phyloP scores from a whole-genome alignment of 2,797 vertebrate species.

The Atherinosoma microstoma region DNA sequence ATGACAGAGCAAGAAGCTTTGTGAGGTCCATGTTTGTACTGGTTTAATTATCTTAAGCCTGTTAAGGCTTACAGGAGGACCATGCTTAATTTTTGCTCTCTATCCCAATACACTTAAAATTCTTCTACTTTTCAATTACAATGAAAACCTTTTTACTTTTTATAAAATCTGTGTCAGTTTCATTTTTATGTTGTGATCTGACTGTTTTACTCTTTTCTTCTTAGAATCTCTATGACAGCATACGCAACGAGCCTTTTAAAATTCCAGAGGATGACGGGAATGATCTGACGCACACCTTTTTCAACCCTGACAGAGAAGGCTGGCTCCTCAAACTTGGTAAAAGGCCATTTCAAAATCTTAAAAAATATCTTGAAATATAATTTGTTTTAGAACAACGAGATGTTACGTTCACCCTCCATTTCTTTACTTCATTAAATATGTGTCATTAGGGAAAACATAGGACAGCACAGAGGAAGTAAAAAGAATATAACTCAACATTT shows the following conservation, averaged over 20 bases:
- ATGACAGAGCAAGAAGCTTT: neutral
- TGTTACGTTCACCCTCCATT: neutral
- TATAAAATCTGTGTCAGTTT: neutral
- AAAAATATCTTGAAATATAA: neutral
- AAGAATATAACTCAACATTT: conserved; percentile 29
- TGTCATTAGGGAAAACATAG: neutral
- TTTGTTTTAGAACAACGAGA: neutral
- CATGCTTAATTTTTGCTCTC: neutral
- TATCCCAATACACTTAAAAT: neutral
- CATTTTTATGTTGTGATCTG: too few species aligned
- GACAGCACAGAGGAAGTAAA: conserved; percentile 47
- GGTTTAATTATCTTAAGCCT: neutral
- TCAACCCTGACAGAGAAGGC: conserved; percentile 93
- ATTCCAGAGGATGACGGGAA: conserved; percentile 93
- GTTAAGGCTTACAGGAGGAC: neutral
- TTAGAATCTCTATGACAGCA: conserved; percentile 94
- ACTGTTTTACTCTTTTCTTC: neutral
- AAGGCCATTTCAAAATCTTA: neutral
- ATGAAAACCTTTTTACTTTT: neutral
- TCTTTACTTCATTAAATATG: neutral
- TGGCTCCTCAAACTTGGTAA: conserved; percentile 96
- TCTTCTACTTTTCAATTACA: neutral
- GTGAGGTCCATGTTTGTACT: neutral
- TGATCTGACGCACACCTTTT: conserved; percentile 94
- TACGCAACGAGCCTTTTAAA: conserved; percentile 93